Conservation (phyloP, 2,113 vertebrate species). For the Percina caprodes region DNA sequence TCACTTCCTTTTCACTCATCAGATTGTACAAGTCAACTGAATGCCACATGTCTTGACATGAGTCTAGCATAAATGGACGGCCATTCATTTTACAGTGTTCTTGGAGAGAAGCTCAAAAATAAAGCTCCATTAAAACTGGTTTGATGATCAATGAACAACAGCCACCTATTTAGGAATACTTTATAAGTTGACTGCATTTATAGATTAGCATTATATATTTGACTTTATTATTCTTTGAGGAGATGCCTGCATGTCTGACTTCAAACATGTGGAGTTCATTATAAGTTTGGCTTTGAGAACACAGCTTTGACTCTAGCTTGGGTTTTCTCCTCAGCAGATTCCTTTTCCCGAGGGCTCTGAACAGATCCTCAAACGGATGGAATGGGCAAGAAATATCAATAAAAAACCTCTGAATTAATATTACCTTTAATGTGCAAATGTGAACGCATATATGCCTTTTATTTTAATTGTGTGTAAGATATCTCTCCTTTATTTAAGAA, state of each 20-base stretch:
- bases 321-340: slow-evolving; percentile 36
- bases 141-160: not conserved
- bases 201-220: not conserved
- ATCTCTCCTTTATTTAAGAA: slow-evolving; percentile 2
- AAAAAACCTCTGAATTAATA: slow-evolving; percentile 23
- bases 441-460: slow-evolving; percentile 16
- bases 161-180: not conserved
- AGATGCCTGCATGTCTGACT: slow-evolving; percentile 21
- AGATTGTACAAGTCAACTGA: not conserved
- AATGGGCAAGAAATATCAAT: slow-evolving; percentile 46
- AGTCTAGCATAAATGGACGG: not conserved
- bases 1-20: not conserved
- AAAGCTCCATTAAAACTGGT: not conserved
- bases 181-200: not conserved
- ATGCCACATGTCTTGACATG: not conserved
- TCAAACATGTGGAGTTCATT: slow-evolving; percentile 56
- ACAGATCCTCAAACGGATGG: slow-evolving; percentile 49
- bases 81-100: not conserved
- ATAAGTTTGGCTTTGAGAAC: slow-evolving; percentile 58
- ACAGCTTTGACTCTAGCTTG: slow-evolving; percentile 41
- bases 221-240: slow-evolving; percentile 27
- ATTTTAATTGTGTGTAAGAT: slow-evolving; percentile 4
- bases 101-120: not conserved
- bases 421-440: slow-evolving; percentile 37
- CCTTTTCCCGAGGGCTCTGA: slow-evolving; percentile 18